A percentile compares a stretch with the other conserved stretches of the same genome.
Conservation (phyloP, 2,113 vertebrate species). For the Poeciliopsis retropinna region DNA sequence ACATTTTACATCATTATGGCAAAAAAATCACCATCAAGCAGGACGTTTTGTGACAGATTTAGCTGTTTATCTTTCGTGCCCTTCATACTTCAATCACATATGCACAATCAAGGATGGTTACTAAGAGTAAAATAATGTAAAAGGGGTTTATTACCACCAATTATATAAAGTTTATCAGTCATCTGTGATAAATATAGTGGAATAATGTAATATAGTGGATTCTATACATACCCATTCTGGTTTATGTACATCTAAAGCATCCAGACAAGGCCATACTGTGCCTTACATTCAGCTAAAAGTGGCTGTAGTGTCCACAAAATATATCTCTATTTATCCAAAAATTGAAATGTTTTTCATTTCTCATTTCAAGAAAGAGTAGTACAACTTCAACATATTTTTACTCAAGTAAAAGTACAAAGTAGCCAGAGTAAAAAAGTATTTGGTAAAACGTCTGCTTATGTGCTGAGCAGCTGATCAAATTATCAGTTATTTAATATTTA, state of each 20-base stretch:
- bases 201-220: not conserved
- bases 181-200: not conserved
- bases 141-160: not conserved
- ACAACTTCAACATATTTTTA: too few relatives aligned
- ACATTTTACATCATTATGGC: not conserved
- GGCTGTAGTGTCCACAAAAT: conserved; percentile 1
- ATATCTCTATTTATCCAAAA: too few relatives aligned
- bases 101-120: conserved; percentile 4
- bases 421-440: too few relatives aligned
- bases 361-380: too few relatives aligned
- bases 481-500: too few relatives aligned
- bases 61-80: not conserved
- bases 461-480: too few relatives aligned
- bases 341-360: too few relatives aligned
- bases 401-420: too few relatives aligned
- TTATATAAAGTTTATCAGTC: not conserved
- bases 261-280: conserved; percentile 49
- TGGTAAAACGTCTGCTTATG: too few relatives aligned
- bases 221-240: not conserved
- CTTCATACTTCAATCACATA: too few relatives aligned
- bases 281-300: conserved; percentile 2
- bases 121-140: not conserved
- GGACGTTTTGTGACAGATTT: not conserved
- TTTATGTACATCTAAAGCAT: conserved; percentile 11
- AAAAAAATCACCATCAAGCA: not conserved